Evolutionary conservation across 2,888 invertebrate genomes (phyloP).

Genomic region (Cataglyphis albicans): DNA sequence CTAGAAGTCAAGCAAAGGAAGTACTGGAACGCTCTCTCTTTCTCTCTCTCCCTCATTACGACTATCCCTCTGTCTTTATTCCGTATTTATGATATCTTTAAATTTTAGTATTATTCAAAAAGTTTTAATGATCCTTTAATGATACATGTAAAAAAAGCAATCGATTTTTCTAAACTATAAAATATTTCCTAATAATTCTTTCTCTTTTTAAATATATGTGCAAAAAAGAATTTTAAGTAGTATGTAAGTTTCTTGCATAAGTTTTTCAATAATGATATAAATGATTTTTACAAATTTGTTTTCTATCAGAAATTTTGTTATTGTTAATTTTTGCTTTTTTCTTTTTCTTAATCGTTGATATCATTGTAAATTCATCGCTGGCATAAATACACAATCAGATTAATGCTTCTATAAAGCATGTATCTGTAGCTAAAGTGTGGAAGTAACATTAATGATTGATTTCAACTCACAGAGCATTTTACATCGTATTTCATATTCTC

Average conservation of each 20-base stretch:
- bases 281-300: neutral
- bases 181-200: no score
- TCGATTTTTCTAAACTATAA: neutral
- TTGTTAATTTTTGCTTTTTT: neutral
- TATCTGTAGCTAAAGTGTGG: constrained; percentile 22
- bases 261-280: neutral
- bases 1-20: constrained; percentile 67
- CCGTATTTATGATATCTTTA: neutral
- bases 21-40: neutral
- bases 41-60: neutral
- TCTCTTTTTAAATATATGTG: neutral
- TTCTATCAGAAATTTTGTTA: neutral
- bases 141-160: neutral
- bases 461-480: neutral
- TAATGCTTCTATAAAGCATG: constrained; percentile 25
- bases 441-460: constrained; percentile 15
- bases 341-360: neutral
- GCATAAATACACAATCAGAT: neutral
- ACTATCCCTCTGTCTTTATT: constrained; percentile 1
- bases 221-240: neutral
- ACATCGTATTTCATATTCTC: neutral
- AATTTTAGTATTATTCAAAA: neutral
- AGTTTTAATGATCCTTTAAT: neutral
- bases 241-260: neutral
- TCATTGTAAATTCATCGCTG: constrained; percentile 15